phyloP scores from a whole-genome alignment of 2,888 invertebrate genomes.

The Sesia bembeciformis region DNA sequence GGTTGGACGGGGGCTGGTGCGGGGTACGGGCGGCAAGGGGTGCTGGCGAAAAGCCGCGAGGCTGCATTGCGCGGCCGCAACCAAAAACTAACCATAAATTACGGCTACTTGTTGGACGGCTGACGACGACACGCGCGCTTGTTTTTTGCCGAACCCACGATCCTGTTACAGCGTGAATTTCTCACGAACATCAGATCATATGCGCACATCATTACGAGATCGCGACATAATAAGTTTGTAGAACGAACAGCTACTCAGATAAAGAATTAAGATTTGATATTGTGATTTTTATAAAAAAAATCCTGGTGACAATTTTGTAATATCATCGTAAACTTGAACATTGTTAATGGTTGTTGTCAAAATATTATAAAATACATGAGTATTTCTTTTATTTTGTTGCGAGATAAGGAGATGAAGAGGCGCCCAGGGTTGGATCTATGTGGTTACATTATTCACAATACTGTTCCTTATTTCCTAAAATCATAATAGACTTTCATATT shows the following conservation, averaged over 20 bases:
- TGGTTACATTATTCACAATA: too few species aligned
- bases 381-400: too few species aligned
- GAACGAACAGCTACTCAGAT: not conserved
- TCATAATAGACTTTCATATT: too few species aligned
- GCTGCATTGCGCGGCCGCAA: conserved; percentile 65
- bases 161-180: conserved; percentile 65
- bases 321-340: not conserved
- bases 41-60: conserved; percentile 60
- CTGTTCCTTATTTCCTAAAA: too few species aligned
- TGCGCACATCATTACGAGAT: conserved; percentile 28
- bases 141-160: conserved; percentile 50
- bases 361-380: too few species aligned
- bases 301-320: not conserved
- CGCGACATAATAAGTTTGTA: not conserved
- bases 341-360: not conserved
- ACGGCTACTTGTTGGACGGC: conserved; percentile 66
- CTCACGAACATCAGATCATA: conserved; percentile 62
- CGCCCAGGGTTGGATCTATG: too few species aligned
- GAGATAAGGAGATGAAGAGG: too few species aligned
- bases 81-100: conserved; percentile 76
- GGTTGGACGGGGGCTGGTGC: conserved; percentile 8
- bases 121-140: conserved; percentile 56
- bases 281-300: not conserved
- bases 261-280: too few species aligned
- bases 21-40: conserved; percentile 17